Base-by-base conservation (phyloP, 2,113 vertebrate genomes). In the Gallinago undulata region DNA sequence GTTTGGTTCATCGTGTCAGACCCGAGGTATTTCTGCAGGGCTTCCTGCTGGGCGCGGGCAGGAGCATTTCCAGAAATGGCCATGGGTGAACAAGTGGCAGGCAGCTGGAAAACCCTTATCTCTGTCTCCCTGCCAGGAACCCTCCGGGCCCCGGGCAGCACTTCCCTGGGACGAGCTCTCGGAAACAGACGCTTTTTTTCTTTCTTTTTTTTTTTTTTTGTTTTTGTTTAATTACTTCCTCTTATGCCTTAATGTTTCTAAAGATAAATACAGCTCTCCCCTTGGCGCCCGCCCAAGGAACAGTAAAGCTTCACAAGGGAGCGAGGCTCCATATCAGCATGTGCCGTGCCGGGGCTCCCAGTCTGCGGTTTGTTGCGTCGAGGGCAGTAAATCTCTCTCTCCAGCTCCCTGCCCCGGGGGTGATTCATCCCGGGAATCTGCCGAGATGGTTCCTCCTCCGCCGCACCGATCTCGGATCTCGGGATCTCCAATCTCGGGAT, bases 381-480 rank as follows among this genome's bases (percentile, higher is more conserved):
- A 17, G 2, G 14, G 37, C 9, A 13, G 50, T 43, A 43, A 57
- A 78, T 43, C 76, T 23, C 19, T 27, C 16, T 13, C 53, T 21
- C 39, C 82, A 15, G 33, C 37, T 79, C 68, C 47, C 43, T 66
- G 73, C 59, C 24, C 9, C 2, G 60, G 43, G 43, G 39, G 10
- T 3, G 39, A 27, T 22, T 24, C 33, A 48, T 27, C 25, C 55
- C 13, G 1, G 14, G 19, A 33, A 13, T 14, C 30, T 41, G 6
- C 63, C 0, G 1, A 23, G 41, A 57, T 30, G 28, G 3, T 72
- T 43, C 47, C 37, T n/a, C 66, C 56, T 14, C 15, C 30, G 2
- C 47, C 2, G 0, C 0, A 1, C 7, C 14, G 0, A 14, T 53
- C 63, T 48, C 0, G 0, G 14, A 7, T 27, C 19, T 39, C 0